Base-by-base conservation (phyloP, 2,888 invertebrate species). In the Heliconius charithonia region DNA sequence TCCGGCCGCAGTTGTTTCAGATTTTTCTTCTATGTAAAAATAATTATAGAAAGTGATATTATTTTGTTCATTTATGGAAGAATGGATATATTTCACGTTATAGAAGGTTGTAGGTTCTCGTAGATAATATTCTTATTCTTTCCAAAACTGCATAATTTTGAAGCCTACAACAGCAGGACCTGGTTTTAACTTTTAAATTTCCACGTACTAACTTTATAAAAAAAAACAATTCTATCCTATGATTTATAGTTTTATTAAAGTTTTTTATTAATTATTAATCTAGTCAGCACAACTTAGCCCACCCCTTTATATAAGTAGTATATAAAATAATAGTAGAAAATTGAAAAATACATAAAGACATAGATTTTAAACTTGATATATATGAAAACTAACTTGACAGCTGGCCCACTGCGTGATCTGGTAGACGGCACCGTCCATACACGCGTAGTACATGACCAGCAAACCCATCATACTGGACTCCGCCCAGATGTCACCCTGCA, bases 391-490 rank as follows among this genome's bases (percentile, higher is more conserved):
- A 45, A 97, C 97, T 95, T 99, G 98, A 92, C 99, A 99, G 83
- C 98, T 97, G 32, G 99, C 99, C 99, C 99, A 99, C 92, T 99
- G 98, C 70, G 98, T 99, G 86, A 99, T 98, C 93, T 99, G 98
- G 91, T 98, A 99, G 51, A 99, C 97, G 82, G 97, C 97, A 78
- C 98, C 98, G 91, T 99, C 99, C 98, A 99, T 99, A 87, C 98
- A 98, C 76, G 99, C 98, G 92, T 98, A 98, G 95, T 99, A 99
- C 95, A 98, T 97, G 97, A 98, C 98, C 72, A 98, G 96, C 85
- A 98, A 96, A 25, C 99, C 98, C 93, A 98, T 96, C 95, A 98
- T 96, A 86, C 96, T 96, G 66, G 98, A 98, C 93, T 99, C 99
- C 71, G 99, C 98, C 99, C 99, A 99, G 86, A 99, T 98, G 90